Base-by-base conservation (phyloP, 1,140 invertebrate species). In the Drosophila kikkawai region DNA sequence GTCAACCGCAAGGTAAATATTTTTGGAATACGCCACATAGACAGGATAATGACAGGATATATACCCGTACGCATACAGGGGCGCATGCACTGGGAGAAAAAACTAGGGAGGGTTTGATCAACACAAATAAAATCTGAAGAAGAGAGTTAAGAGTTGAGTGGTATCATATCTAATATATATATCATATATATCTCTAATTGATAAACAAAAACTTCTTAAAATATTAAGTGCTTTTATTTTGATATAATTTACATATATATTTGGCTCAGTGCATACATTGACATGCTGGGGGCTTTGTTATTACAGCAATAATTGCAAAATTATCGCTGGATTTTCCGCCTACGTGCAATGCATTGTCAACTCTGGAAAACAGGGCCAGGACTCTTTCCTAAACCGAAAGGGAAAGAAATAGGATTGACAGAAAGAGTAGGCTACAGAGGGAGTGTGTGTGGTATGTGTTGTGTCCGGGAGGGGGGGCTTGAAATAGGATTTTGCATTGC, bases 1-100 rank as follows among this genome's bases (percentile, higher is more conserved):
- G 91, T 87, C 91, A 92, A 87, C 86, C 91, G 58, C 86, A 92
- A 92, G 91, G 91, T 92, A 92, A 92, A 92, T 91, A 91, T 91
- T 91, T 91, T 86, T 65, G 68, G 73, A 64, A 58, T 55, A 59
- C 76, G 76, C 32, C 69, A 59, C 44, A 68, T 50, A 69, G 74
- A 81, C 68, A 73, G 69, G 69, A 75, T 82, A 37, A 87, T 87
- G 75, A 79, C 65, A 70, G 69, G 66, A 71, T 81, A 34, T 53
- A 66, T 53, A 26, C 44, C 22, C 19, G 42, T 44, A 59, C 42
- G 48, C 50, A 56, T 34, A 64, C 36, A 34, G 42, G 42, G 32
- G 45, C 1, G 8, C 47, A 22, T 11, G 11, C 32, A 58, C 36
- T 9, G 19, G 1, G 9, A 39, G 51, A 55, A 36, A 56, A 19